Evolutionary conservation across 1,140 invertebrate genomes (phyloP), one percentile per base, ranked within the genome.

Genomic region (Pogonus chalceus): DNA sequence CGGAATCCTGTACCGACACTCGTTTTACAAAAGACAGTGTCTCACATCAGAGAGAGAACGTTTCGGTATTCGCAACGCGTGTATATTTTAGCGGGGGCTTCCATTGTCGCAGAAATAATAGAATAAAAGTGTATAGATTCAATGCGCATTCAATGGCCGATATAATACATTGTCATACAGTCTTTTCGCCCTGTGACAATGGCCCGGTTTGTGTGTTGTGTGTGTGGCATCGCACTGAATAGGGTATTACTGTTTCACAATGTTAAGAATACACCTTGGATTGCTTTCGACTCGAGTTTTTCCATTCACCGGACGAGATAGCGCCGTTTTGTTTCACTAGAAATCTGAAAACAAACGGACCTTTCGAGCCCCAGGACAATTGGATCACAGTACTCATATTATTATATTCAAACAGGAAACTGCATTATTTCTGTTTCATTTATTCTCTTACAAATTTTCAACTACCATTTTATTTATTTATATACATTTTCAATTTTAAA

Each of bases 141-240:
- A 65, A 64, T 60, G 58, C 60, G 37, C 43, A 43, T 43, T 64
- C 59, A 65, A 67, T 67, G 58, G 63, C 62, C 58, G 63, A 67
- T 66, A 67, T 67, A 67, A 67, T 67, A 67, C 62, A 67, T 66
- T 67, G 65, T 67, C 65, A 66, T 62, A 67, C 62, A 62, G 64
- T 67, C 60, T 67, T 67, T 65, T 65, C 62, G 55, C 50, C 51
- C 52, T 18, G 57, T 60, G 59, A 67, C 65, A 67, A 67, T 65
- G 53, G 37, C 26, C 26, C 37, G 18, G 37, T 9, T 9, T 60
- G 53, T 61, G 64, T 65, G 64, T 55, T 61, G 64, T 65, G 64
- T 67, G 65, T 67, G 65, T 67, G 65, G 65, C 64, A 65, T 65
- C 62, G 61, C 54, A 59, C 37, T 43, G 62, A 64, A 61, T 60